phyloP scores from a whole-genome alignment of 35 echinoderm and acorn worm species.

The Anneissia japonica region DNA sequence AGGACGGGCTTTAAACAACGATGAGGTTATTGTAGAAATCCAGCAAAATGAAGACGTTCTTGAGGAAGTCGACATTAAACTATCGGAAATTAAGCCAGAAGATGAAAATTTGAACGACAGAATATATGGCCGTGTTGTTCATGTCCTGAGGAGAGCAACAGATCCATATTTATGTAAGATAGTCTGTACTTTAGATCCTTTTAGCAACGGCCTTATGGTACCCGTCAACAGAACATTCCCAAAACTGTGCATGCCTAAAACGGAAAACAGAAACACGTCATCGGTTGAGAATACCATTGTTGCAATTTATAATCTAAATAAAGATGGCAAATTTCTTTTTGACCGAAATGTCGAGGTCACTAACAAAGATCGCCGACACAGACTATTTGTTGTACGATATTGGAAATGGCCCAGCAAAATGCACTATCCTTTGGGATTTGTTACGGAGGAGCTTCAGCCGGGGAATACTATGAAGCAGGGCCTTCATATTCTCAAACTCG shows the following conservation, averaged over 20 bases:
- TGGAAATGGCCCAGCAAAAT: conserved; percentile 44
- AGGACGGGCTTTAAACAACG: conserved; percentile 56
- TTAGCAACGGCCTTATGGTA: conserved; percentile 68
- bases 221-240: conserved; percentile 75
- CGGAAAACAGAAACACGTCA: background rate
- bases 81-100: background rate
- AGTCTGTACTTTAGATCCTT: conserved; percentile 78
- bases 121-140: conserved; percentile 65
- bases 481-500: conserved; percentile 60
- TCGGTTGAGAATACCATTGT: background rate
- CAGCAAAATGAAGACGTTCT: conserved; percentile 28
- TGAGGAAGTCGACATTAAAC: background rate
- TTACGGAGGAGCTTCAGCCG: conserved; percentile 60
- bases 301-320: conserved; percentile 24
- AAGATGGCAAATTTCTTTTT: conserved; percentile 14
- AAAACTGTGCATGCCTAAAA: conserved; percentile 44
- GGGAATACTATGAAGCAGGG: conserved; percentile 52
- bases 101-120: background rate
- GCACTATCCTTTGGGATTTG: conserved; percentile 70
- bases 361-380: conserved; percentile 40
- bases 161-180: conserved; percentile 65
- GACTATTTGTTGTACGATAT: conserved; percentile 83
- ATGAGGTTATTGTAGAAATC: conserved; percentile 69
- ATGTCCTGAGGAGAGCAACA: conserved; percentile 51
- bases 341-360: conserved; percentile 37